These are phyloP conservation scores for Noctua janthe DNA, from an alignment of 2,888 invertebrate species.

Conservation along the genomic window DNA sequence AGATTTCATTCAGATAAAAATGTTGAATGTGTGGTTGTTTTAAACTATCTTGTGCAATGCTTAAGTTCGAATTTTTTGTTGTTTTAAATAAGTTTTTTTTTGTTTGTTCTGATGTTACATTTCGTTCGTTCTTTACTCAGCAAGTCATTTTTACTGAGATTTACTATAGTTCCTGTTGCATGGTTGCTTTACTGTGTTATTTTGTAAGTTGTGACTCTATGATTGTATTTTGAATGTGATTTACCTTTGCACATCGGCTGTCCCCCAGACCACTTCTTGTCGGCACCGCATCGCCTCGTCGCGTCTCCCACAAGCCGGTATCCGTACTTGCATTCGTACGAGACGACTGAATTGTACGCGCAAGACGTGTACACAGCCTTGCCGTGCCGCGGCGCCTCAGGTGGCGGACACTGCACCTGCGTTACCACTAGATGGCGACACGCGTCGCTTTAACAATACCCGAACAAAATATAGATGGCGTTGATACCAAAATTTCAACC, in stretches of 20 bases:
- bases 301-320: slow-evolving; percentile 97
- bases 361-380: slow-evolving; percentile 97
- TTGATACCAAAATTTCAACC: slow-evolving; percentile 64
- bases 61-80: background rate
- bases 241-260: slow-evolving; percentile 97
- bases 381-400: slow-evolving; percentile 97
- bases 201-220: background rate
- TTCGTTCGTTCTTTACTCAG: no score
- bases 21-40: background rate
- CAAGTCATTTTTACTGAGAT: background rate
- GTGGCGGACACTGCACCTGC: slow-evolving; percentile 98
- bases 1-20: no score
- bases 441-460: slow-evolving; percentile 84
- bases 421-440: slow-evolving; percentile 93
- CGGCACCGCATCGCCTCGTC: slow-evolving; percentile 97
- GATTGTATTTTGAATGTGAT: background rate
- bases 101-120: background rate
- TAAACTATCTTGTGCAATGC: background rate
- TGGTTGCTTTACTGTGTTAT: background rate
- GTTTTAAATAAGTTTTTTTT: background rate
- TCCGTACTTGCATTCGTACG: slow-evolving; percentile 98
- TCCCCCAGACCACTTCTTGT: slow-evolving; percentile 98
- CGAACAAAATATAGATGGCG: slow-evolving; percentile 75
- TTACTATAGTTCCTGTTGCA: background rate
- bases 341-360: slow-evolving; percentile 98